Base-by-base conservation (phyloP, 2,113 vertebrate genomes). In the Dasyurus viverrinus region DNA sequence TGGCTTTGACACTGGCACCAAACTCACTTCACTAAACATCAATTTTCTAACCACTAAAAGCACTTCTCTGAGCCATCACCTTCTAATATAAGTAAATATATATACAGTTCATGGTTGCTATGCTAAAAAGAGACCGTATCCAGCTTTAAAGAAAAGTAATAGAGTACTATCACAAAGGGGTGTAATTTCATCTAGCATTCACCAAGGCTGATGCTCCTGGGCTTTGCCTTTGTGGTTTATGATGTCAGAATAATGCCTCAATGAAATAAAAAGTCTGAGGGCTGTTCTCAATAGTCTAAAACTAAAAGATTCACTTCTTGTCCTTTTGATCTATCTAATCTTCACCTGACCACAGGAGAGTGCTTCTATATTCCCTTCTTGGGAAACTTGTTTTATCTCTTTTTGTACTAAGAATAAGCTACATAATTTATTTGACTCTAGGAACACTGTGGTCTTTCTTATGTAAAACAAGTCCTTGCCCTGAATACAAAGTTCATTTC, bases 231-330 rank as follows among this genome's bases (percentile, higher is more conserved):
- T 91, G 54, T 3, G 42, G 54, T 60, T 96, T 95, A 94, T 91
- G 94, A 93, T 24, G 91, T 48, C 53, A 54, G 53, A 95, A 96
- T 52, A 96, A 68, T 93, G 95, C 89, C 46, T 95, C 50, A 47
- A 46, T 50, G 89, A 93, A 96, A 2, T n/a, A 94, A 96, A 54
- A 54, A 16, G 68, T 84, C 68, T 42, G 94, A 50, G 1, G 2
- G 91, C 19, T 84, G 54, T 0, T 42, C 92, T 60, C 42, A 19
- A 6, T 16, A 89, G 92, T 54, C 47, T 24, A 92, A 30, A 0
- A 95, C 95, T 95, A 97, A 90, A 48, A 95, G 93, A 12, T 3
- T 60, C 48, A 84, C 68, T 84, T 53, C 90, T 53, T 93, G 91
- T 94, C 96, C 30, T 42, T 54, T 54, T 2, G 3, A 95, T 26